Evolutionary conservation across 2,113 vertebrate species (phyloP).

Genomic region (Romanogobio albipinnatus): DNA sequence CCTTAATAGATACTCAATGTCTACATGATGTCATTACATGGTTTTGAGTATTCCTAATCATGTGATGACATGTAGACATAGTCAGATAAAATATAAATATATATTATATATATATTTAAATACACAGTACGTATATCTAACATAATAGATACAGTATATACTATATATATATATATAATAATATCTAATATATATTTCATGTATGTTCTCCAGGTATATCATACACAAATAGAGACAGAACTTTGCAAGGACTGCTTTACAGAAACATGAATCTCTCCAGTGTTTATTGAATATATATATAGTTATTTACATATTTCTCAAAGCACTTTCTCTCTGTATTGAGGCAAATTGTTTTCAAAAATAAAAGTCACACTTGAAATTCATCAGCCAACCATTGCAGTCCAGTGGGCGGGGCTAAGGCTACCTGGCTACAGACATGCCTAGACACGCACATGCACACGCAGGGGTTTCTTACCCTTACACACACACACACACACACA

Average conservation of each 20-base stretch:
- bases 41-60: too few relatives aligned
- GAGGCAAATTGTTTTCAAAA: constrained; percentile 43
- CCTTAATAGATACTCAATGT: too few relatives aligned
- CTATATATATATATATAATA: too few relatives aligned
- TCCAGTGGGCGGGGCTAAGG: constrained; percentile 45
- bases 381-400: constrained; percentile 41
- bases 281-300: constrained; percentile 63
- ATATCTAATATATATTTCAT: too few relatives aligned
- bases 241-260: constrained; percentile 13
- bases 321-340: constrained; percentile 42
- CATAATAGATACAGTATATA: too few relatives aligned
- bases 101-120: too few relatives aligned
- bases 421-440: constrained; percentile 44
- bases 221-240: not conserved
- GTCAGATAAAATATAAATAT: too few relatives aligned
- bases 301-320: constrained; percentile 57
- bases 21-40: too few relatives aligned
- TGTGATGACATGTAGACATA: too few relatives aligned
- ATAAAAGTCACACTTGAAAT: constrained; percentile 37
- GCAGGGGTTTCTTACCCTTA: not conserved
- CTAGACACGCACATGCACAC: constrained; percentile 1
- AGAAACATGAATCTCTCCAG: constrained; percentile 55
- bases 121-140: too few relatives aligned
- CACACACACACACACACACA: constrained; percentile 4
- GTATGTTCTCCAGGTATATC: too few relatives aligned